Evolutionary conservation across 2,888 invertebrate species (phyloP).

Genomic region (Synergus itoensis): DNA sequence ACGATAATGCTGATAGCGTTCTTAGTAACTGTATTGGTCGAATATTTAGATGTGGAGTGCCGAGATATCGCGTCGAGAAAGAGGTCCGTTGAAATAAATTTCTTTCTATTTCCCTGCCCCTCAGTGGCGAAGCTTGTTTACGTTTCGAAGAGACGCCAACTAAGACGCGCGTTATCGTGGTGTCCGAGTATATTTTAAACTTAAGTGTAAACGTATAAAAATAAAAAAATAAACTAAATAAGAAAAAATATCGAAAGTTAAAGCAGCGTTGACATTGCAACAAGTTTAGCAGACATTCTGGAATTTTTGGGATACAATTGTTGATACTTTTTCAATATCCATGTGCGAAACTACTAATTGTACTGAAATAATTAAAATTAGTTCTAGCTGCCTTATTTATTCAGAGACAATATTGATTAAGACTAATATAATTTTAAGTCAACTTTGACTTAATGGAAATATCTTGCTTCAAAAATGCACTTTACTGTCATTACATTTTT

Average conservation of each 20-base stretch:
- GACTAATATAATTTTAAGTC: neutral
- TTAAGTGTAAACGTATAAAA: neutral
- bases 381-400: neutral
- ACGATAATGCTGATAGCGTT: no score
- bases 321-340: neutral
- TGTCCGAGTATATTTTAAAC: neutral
- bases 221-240: neutral
- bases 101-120: no score
- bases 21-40: no score
- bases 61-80: no score
- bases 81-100: no score
- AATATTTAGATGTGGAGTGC: no score
- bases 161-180: no score
- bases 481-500: neutral
- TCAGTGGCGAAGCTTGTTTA: no score
- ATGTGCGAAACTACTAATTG: neutral
- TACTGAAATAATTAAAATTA: neutral
- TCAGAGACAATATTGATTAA: conserved; percentile 7
- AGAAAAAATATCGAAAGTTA: neutral
- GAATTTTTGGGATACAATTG: neutral
- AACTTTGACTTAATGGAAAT: neutral
- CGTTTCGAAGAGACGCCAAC: no score
- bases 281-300: neutral
- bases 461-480: neutral
- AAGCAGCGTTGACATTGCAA: neutral